Base-by-base conservation (phyloP, 2,888 invertebrate species). In the Itoplectis maculator region DNA sequence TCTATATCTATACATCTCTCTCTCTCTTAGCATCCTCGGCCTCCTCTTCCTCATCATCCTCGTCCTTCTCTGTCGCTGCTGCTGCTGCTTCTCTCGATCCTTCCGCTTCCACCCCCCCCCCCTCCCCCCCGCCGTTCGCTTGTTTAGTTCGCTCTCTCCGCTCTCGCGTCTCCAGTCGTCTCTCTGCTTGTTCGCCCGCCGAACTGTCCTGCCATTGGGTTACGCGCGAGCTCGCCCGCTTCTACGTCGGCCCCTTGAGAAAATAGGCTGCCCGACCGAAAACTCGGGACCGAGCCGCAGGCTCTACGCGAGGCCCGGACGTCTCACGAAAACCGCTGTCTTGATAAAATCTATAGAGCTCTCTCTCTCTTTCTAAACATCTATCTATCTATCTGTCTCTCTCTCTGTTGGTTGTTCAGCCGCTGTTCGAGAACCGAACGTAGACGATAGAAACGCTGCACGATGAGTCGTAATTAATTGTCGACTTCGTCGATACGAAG, bases 11-110 rank as follows among this genome's bases (percentile, higher is more conserved):
- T n/a, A n/a, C n/a, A n/a, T 42, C 68, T 72, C 61, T 35, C 23
- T 9, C 47, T 51, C 68, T 84, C 86, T 29, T 29, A 29, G 29
- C 29, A 29, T 29, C 29, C 29, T 84, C 85, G 72, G 49, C 76
- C 72, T 72, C 73, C 81, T 79, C 89, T 87, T 90, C 89, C 89
- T 59, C 29, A 20, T 23, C 20, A 20, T 47, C 42, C 65, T 51
- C 54, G 37, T 47, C 23, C 23, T 73, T 42, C 59, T 59, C 66
- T 63, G 37, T 29, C 89, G 89, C 87, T 88, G 89, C 66, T 63
- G 37, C 37, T 90, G 89, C 87, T 88, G 89, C 89, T 87, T 65
- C 65, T 40, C 63, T 70, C 87, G 86, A 87, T 79, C 80, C 79
- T 80, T 74, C 61, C 69, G 15, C 78, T 63, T 73, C 83, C 63